phyloP scores from a whole-genome alignment of 2,888 invertebrate species.

The Apodemia mormo region DNA sequence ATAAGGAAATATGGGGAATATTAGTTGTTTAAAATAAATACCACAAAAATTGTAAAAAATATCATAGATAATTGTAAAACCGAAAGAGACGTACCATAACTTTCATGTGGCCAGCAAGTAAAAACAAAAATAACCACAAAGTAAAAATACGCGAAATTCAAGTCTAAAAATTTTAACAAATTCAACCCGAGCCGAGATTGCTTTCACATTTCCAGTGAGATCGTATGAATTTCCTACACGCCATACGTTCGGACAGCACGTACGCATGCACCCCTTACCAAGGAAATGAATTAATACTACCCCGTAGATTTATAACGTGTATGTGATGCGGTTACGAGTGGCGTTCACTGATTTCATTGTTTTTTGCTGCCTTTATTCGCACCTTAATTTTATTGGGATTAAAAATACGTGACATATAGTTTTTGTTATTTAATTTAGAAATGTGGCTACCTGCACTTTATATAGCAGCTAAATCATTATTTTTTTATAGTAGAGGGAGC shows the following conservation, averaged over 20 bases:
- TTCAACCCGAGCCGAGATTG: conserved; percentile 4
- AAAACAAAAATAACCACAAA: conserved; percentile 2
- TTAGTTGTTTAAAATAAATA: too few relatives aligned
- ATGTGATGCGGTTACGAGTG: conserved; percentile 47
- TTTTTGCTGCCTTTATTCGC: conserved; percentile 31
- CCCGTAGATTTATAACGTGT: conserved; percentile 57
- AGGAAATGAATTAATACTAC: conserved; percentile 64
- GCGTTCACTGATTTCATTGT: conserved; percentile 42
- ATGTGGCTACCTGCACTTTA: too few relatives aligned
- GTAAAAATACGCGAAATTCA: conserved; percentile 4
- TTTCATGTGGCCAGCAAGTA: not conserved
- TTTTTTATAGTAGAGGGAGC: too few relatives aligned
- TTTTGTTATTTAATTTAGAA: not conserved
- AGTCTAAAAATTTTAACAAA: conserved; percentile 12
- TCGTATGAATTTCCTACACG: conserved; percentile 16
- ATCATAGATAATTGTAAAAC: not conserved
- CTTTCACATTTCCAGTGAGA: conserved; percentile 11
- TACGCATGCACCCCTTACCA: conserved; percentile 29
- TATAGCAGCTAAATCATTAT: too few relatives aligned
- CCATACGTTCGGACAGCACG: conserved; percentile 11
- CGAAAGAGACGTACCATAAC: not conserved
- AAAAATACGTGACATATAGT: conserved; percentile 20
- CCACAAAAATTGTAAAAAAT: not conserved
- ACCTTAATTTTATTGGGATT: conserved; percentile 10
- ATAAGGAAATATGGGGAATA: too few relatives aligned